Base-by-base conservation (phyloP, 2,797 vertebrate genomes). In the Phrynocephalus forsythii region DNA sequence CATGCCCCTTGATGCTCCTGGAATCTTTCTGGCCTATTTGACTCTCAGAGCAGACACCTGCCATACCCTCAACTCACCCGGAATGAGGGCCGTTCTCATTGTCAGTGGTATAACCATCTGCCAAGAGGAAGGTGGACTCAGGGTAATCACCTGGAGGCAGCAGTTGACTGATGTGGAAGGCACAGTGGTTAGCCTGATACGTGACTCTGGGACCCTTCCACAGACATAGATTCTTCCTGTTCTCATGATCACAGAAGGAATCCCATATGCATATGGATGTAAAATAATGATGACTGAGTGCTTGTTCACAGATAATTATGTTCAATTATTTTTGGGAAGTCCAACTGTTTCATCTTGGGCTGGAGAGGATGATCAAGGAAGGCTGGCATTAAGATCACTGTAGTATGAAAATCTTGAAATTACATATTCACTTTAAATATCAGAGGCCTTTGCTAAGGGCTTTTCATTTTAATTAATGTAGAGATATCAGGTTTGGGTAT, bases 381-480 rank as follows among this genome's bases (percentile, higher is more conserved):
- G 52, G 52, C 52, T 56, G 52, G 52, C 52, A 56, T 56, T 9
- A 56, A 56, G 10, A 56, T 56, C 52, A 56, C 13, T 15, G 52
- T 13, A 56, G 52, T 52, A 50, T 11, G 44, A 88, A 56, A 78
- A 81, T 88, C 78, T 52, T 72, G 81, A 76, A 88, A 76, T 30
- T 52, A 33, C 63, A 38, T 6, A 69, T 33, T 68, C 66, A 44
- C 13, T n/a, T 84, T 88, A 78, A 87, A 87, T 83, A 83, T 24
- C 13, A 56, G 28, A 72, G 33, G 44, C 38, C 52, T 88, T 88
- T 85, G 82, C 83, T 75, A 79, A 85, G 69, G 77, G 87, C 87
- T 56, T 88, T 83, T 81, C 83, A 33, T 81, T 88, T 85, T 81
- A 81, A 88, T 88, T 80, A 85, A 76, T 85, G 69, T 75, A 60